phyloP scores from a whole-genome alignment of 1,140 invertebrate species.

The Rhopalosiphum maidis region DNA sequence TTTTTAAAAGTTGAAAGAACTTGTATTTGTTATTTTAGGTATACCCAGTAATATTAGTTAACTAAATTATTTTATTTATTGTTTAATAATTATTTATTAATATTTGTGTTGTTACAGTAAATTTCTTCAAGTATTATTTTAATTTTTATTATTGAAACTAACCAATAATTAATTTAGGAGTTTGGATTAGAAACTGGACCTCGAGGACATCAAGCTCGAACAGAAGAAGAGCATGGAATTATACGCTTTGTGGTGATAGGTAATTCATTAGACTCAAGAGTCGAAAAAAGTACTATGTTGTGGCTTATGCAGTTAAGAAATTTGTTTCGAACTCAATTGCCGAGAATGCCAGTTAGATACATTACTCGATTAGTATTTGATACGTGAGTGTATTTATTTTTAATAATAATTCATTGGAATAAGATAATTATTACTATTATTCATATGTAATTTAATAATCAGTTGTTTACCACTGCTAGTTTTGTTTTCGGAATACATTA shows the following conservation, averaged over 20 bases:
- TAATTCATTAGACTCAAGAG: constrained; percentile 86
- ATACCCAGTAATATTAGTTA: not conserved
- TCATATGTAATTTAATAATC: not conserved
- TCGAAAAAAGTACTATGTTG: constrained; percentile 88
- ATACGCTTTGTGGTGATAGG: constrained; percentile 95
- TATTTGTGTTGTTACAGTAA: not conserved
- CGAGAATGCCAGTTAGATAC: constrained; percentile 97
- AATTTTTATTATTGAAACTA: not conserved
- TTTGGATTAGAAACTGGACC: constrained; percentile 85
- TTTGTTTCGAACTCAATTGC: constrained; percentile 94
- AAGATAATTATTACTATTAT: not conserved
- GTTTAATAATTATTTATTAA: not conserved
- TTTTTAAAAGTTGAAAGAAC: too few relatives aligned
- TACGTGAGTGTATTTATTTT: constrained; percentile 65
- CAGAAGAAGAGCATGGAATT: constrained; percentile 85
- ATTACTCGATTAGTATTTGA: constrained; percentile 97
- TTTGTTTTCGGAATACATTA: not conserved
- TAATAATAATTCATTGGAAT: not conserved
- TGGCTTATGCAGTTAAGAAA: constrained; percentile 95
- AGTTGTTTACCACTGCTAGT: not conserved
- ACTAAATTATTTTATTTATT: not conserved
- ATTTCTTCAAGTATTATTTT: not conserved
- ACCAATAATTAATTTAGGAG: constrained; percentile 63
- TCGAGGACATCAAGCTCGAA: constrained; percentile 88
- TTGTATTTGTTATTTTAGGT: too few relatives aligned